A percentile compares a stretch with the other conserved stretches of the same genome.
phyloP scores from a whole-genome alignment of 2,888 invertebrate genomes.

The Poecilus cupreus region DNA sequence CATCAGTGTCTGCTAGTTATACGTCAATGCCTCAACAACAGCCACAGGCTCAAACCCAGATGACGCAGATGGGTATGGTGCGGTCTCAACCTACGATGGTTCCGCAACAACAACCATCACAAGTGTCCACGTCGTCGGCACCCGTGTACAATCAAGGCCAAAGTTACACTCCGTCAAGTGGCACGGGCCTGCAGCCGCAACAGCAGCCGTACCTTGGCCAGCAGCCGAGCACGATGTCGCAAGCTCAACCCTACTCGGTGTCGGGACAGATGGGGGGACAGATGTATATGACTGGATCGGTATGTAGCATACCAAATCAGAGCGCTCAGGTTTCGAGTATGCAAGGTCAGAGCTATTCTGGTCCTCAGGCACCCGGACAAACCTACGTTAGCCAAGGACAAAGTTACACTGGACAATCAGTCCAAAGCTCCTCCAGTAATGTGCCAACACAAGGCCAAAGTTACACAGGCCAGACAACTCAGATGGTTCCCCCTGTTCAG shows the following conservation, averaged over 20 bases:
- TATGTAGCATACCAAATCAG: not conserved
- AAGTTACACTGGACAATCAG: conserved; percentile 35
- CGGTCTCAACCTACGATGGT: not conserved
- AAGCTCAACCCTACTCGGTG: not conserved
- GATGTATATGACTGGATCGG: not conserved
- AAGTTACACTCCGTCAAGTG: conserved; percentile 9
- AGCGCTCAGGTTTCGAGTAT: conserved; percentile 6
- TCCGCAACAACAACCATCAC: conserved; percentile 2
- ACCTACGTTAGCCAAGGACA: conserved; percentile 39
- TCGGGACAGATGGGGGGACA: not conserved
- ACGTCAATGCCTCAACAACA: conserved; percentile 39
- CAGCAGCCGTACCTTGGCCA: conserved; percentile 8
- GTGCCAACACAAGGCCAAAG: conserved; percentile 56
- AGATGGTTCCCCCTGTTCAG: conserved; percentile 42
- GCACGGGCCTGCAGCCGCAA: too few relatives aligned
- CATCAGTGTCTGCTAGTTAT: not conserved
- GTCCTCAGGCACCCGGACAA: not conserved
- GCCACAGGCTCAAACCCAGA: conserved; percentile 29
- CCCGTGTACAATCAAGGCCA: conserved; percentile 33
- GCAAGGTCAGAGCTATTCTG: conserved; percentile 18
- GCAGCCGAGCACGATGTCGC: conserved; percentile 7
- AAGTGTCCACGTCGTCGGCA: conserved; percentile 34
- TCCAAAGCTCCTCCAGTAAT: conserved; percentile 38
- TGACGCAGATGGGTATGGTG: conserved; percentile 16
- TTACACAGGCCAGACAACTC: conserved; percentile 51